Conservation (phyloP, 2,113 vertebrate species). For the Climacteris rufus region DNA sequence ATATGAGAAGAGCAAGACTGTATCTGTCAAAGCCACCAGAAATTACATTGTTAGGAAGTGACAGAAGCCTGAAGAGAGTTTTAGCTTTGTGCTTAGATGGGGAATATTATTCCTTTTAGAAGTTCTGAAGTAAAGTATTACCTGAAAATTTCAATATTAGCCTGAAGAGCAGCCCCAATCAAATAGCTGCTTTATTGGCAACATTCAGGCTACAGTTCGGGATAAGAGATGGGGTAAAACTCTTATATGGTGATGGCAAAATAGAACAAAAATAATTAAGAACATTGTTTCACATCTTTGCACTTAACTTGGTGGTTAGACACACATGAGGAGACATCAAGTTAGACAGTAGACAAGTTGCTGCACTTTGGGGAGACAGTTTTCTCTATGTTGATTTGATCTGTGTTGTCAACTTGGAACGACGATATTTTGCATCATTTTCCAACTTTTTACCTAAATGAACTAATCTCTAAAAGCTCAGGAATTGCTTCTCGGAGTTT, state of each 20-base stretch:
- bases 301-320: neutral
- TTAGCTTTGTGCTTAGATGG: neutral
- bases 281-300: neutral
- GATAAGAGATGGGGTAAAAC: neutral
- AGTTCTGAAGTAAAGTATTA: neutral
- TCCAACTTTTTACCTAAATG: neutral
- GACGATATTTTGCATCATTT: neutral
- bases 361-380: neutral
- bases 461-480: neutral
- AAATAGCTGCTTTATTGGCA: neutral
- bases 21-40: neutral
- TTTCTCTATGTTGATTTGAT: neutral
- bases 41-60: neutral
- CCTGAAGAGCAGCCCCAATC: neutral
- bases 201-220: neutral
- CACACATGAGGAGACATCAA: neutral
- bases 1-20: neutral
- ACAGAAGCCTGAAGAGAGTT: neutral
- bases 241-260: neutral
- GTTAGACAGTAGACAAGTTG: neutral
- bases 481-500: neutral
- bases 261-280: neutral
- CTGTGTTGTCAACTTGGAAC: neutral
- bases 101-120: neutral
- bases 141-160: neutral